Percentiles rank a stretch among this genome's conserved stretches.
Evolutionary conservation across 2,113 vertebrate genomes (phyloP).

Genomic region (Rhabdomys dilectus): DNA sequence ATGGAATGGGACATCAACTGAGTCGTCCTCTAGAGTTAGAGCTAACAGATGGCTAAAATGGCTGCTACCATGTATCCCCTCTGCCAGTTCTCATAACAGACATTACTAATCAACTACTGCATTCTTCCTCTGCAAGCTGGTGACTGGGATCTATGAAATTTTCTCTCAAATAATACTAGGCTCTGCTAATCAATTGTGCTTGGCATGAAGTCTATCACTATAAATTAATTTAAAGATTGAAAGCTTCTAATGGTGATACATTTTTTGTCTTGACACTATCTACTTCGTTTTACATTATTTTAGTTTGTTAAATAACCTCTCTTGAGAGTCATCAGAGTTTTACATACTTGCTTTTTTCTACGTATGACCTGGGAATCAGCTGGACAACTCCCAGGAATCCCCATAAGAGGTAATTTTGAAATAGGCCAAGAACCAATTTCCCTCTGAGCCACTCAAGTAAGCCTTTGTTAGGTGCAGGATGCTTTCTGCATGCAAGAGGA

Average conservation of each 20-base stretch:
- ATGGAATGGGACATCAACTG: background rate
- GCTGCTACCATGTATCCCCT: background rate
- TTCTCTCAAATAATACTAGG: background rate
- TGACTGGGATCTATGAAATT: background rate
- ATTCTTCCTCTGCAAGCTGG: background rate
- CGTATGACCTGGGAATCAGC: background rate
- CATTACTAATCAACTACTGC: slow-evolving; percentile 40
- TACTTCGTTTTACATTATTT: slow-evolving; percentile 11
- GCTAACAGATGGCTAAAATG: background rate
- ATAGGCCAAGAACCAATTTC: background rate
- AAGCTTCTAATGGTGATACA: background rate
- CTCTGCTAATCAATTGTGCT: background rate
- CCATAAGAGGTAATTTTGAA: slow-evolving; percentile 11
- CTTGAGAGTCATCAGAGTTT: background rate
- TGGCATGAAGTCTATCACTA: background rate
- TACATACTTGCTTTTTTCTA: background rate
- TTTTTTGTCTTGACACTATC: slow-evolving; percentile 8
- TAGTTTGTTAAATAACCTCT: background rate
- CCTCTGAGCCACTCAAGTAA: background rate
- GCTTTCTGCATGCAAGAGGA: background rate
- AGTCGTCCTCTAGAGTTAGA: background rate
- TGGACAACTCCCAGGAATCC: background rate
- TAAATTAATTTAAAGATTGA: slow-evolving; percentile 24
- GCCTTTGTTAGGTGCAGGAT: background rate
- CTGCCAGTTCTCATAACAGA: background rate